Percentiles rank a stretch among this genome's conserved stretches.
phyloP scores from a whole-genome alignment of 2,113 vertebrate species.

The Gopherus flavomarginatus region DNA sequence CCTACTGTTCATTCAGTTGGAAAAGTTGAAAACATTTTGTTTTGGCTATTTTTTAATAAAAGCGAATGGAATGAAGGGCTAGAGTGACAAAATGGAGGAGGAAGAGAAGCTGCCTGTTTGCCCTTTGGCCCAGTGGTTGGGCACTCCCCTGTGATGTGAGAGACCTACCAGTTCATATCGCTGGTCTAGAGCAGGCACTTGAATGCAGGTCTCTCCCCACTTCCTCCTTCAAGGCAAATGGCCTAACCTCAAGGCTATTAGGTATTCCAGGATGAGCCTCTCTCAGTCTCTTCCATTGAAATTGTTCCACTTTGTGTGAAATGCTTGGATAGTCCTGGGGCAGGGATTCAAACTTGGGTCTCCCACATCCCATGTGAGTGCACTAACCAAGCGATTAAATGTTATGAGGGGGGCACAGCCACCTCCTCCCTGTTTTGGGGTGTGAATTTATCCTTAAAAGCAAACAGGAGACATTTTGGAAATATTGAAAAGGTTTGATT shows the following conservation, averaged over 20 bases:
- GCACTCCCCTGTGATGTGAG: neutral
- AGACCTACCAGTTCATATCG: neutral
- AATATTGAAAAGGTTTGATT: neutral
- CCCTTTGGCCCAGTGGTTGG: neutral
- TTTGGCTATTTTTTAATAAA: neutral
- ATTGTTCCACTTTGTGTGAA: neutral
- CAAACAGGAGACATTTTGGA: neutral
- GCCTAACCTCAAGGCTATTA: neutral
- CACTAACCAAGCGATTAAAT: neutral
- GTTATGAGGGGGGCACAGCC: neutral
- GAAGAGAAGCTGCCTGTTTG: neutral
- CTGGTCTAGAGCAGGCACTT: neutral
- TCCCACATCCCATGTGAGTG: neutral
- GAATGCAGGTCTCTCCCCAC: neutral
- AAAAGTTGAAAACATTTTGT: neutral
- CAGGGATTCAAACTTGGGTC: neutral
- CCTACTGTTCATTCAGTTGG: neutral
- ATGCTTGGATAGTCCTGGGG: neutral
- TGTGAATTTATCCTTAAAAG: neutral
- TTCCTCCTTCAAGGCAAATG: neutral
- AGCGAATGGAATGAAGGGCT: neutral
- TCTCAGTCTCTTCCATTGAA: neutral
- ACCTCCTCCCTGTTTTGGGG: neutral
- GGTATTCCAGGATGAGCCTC: neutral
- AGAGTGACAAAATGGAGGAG: neutral